A percentile compares a stretch with the other conserved stretches of the same genome.
phyloP scores from a whole-genome alignment of 1,140 invertebrate species.

The Heliothis subflexa region DNA sequence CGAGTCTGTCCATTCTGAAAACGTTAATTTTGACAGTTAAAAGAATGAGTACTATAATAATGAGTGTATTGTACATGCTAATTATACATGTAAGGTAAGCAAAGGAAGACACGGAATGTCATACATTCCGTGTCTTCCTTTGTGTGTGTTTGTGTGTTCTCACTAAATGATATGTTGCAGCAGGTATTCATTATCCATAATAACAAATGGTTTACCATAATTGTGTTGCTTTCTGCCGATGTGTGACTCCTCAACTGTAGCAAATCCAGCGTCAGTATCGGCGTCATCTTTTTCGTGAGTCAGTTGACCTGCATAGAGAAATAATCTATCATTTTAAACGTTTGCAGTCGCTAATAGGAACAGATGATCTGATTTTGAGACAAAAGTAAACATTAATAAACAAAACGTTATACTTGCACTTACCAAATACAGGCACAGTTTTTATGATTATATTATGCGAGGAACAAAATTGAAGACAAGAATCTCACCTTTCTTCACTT shows the following conservation, averaged over 20 bases:
- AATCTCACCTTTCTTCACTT: slow-evolving; percentile 71
- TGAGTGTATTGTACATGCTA: background rate
- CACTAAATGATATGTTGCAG: background rate
- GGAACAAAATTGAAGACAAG: too few relatives aligned
- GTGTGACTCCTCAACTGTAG: slow-evolving; percentile 78
- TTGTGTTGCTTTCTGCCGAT: slow-evolving; percentile 66
- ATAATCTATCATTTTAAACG: background rate
- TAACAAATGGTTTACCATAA: slow-evolving; percentile 50
- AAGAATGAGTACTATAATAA: background rate
- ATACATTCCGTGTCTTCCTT: too few relatives aligned
- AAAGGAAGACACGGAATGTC: too few relatives aligned
- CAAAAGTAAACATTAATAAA: too few relatives aligned
- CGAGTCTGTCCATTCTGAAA: slow-evolving; percentile 82
- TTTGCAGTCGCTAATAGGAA: background rate
- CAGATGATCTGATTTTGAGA: too few relatives aligned
- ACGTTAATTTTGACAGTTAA: background rate
- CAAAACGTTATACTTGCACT: too few relatives aligned
- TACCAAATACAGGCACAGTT: background rate
- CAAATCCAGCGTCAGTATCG: slow-evolving; percentile 75
- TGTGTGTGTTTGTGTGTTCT: too few relatives aligned
- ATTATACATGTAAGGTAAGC: background rate
- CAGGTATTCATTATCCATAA: background rate
- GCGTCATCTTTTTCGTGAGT: slow-evolving; percentile 58
- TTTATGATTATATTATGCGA: background rate
- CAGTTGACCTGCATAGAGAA: slow-evolving; percentile 54